phyloP scores from a whole-genome alignment of 2,888 invertebrate genomes.

The Thecocarcelia acutangulata region DNA sequence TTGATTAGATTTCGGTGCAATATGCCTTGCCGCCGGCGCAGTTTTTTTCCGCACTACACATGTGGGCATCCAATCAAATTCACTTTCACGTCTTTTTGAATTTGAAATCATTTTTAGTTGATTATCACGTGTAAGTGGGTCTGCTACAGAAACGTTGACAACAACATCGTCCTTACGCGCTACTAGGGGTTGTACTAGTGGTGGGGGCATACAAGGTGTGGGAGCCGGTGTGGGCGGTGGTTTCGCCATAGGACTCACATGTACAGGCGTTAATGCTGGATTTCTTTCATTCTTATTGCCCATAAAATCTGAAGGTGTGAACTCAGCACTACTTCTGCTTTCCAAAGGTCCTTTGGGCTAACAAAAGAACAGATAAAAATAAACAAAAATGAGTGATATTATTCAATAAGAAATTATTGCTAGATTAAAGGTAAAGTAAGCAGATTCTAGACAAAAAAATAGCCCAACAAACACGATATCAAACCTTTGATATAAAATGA shows the following conservation, averaged over 20 bases:
- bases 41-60: conserved; percentile 67
- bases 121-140: conserved; percentile 74
- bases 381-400: background rate
- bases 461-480: no score
- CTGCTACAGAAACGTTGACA: conserved; percentile 73
- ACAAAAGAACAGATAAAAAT: conserved; percentile 1
- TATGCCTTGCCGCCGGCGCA: background rate
- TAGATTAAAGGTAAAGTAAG: no score
- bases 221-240: conserved; percentile 59
- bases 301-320: conserved; percentile 49
- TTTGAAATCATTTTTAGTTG: conserved; percentile 72
- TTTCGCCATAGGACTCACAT: conserved; percentile 66
- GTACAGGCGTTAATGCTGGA: conserved; percentile 39
- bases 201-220: conserved; percentile 13
- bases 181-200: background rate
- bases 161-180: conserved; percentile 72
- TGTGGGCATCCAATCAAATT: conserved; percentile 68
- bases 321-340: conserved; percentile 38
- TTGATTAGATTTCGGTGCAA: conserved; percentile 34
- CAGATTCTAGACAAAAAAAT: no score
- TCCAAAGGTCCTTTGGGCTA: conserved; percentile 57
- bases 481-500: no score
- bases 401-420: background rate
- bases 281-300: conserved; percentile 23
- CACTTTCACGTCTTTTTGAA: conserved; percentile 70